These are phyloP conservation scores for Hesperophylax magnus DNA, from an alignment of 1,140 invertebrate genomes.

Conservation along the genomic window DNA sequence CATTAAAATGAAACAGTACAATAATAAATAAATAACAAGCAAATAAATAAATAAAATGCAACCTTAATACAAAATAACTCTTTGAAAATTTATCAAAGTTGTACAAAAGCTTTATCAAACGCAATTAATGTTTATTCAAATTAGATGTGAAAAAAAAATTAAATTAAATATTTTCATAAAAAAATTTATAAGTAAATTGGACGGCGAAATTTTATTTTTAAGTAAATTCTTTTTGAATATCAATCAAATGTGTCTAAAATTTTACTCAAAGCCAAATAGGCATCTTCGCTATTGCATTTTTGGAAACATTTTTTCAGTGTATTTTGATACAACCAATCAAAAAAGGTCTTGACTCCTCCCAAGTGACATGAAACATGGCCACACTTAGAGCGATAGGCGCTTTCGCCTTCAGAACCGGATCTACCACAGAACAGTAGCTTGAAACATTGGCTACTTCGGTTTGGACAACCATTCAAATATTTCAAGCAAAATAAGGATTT, in stretches of 20 bases:
- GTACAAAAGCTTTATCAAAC: not conserved
- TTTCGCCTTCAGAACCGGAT: slow-evolving; percentile 18
- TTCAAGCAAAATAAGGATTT: too few relatives aligned
- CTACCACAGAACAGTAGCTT: slow-evolving; percentile 2
- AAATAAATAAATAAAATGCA: slow-evolving; percentile 8
- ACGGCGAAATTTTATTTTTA: too few relatives aligned
- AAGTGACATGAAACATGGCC: not conserved
- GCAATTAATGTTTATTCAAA: not conserved
- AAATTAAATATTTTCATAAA: too few relatives aligned
- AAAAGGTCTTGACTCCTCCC: slow-evolving; percentile 16
- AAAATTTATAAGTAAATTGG: too few relatives aligned
- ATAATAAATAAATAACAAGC: slow-evolving; percentile 5
- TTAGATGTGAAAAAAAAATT: not conserved
- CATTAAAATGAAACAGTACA: too few relatives aligned
- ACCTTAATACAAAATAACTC: not conserved
- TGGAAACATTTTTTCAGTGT: slow-evolving; percentile 17
- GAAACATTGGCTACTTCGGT: too few relatives aligned
- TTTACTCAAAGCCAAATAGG: slow-evolving; percentile 42
- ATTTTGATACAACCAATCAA: slow-evolving; percentile 34
- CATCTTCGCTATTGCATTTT: slow-evolving; percentile 23
- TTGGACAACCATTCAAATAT: too few relatives aligned
- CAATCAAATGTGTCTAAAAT: slow-evolving; percentile 43
- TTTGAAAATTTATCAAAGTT: not conserved
- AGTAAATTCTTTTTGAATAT: not conserved
- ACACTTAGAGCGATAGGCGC: not conserved